Evolutionary conservation across 2,888 invertebrate species (phyloP).

Genomic region (Urechis unicinctus): DNA sequence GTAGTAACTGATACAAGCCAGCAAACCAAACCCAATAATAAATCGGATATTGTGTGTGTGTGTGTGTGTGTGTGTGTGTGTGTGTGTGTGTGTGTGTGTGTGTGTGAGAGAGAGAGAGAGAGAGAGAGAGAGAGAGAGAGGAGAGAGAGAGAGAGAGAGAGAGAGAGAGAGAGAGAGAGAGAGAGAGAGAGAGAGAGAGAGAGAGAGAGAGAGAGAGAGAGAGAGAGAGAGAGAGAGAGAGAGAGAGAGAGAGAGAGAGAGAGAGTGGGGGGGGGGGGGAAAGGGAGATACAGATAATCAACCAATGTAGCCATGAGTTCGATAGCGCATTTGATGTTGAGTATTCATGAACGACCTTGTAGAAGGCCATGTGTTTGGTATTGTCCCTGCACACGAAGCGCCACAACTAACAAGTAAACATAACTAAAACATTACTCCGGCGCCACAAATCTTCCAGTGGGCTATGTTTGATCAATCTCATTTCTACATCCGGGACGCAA

Average conservation of each 20-base stretch:
- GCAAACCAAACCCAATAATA: too few relatives aligned
- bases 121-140: neutral
- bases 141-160: neutral
- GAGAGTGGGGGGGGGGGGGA: neutral
- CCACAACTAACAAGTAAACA: too few relatives aligned
- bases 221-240: neutral
- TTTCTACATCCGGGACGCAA: too few relatives aligned
- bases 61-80: neutral
- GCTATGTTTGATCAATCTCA: too few relatives aligned
- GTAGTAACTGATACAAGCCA: too few relatives aligned
- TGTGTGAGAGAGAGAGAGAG: neutral
- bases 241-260: neutral
- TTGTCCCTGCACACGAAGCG: too few relatives aligned
- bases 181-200: conserved; percentile 3
- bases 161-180: neutral
- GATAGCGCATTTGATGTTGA: neutral
- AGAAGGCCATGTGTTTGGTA: too few relatives aligned
- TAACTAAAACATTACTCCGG: too few relatives aligned
- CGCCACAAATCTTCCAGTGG: too few relatives aligned
- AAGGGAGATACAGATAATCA: neutral
- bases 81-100: neutral
- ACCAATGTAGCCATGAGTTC: neutral
- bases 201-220: neutral
- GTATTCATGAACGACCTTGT: too few relatives aligned
- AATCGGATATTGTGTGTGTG: neutral